A percentile compares a stretch with the other conserved stretches of the same genome.
Evolutionary conservation across 2,113 vertebrate genomes (phyloP).

Genomic region (Lipotes vexillifer): DNA sequence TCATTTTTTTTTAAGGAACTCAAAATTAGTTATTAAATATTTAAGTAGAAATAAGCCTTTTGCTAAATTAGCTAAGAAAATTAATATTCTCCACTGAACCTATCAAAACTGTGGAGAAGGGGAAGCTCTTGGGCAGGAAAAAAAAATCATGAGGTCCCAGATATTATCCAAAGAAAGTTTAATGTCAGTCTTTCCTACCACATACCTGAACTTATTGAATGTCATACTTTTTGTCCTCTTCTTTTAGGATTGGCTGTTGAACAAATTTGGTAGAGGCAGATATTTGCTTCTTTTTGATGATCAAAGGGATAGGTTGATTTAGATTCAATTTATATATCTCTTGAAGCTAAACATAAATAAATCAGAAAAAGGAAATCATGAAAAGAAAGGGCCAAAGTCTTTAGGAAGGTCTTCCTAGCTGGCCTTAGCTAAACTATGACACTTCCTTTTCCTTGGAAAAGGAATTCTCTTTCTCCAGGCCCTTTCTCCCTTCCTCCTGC

Average conservation of each 20-base stretch:
- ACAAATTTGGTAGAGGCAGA: neutral
- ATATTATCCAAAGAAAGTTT: neutral
- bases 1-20: neutral
- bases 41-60: constrained; percentile 26
- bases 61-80: neutral
- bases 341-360: constrained; percentile 47
- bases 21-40: constrained; percentile 24
- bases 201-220: constrained; percentile 48
- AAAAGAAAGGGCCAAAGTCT: neutral
- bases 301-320: constrained; percentile 26
- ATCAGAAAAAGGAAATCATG: neutral
- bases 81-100: neutral
- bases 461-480: neutral
- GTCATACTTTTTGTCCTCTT: constrained; percentile 33
- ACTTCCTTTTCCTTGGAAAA: neutral
- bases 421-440: neutral
- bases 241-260: neutral
- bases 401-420: neutral
- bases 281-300: neutral
- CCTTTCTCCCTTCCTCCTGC: neutral
- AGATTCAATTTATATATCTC: constrained; percentile 38
- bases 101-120: neutral
- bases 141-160: neutral
- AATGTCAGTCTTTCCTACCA: neutral
- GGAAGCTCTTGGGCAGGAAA: neutral